phyloP scores from a whole-genome alignment of 2,888 invertebrate species.

The Falcaria lacertinaria region DNA sequence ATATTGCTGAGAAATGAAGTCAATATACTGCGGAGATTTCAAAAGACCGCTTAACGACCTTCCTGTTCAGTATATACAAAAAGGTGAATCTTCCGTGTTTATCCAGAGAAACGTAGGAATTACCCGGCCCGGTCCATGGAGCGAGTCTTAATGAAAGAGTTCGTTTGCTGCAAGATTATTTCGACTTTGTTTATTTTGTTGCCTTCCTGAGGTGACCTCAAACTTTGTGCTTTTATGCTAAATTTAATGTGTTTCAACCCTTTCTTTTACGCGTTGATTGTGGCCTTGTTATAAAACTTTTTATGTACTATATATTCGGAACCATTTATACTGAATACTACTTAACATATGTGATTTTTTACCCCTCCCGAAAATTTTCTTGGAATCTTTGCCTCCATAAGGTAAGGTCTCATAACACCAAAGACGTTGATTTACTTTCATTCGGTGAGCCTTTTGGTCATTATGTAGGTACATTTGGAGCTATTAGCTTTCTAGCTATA shows the following conservation, averaged over 20 bases:
- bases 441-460: too few relatives aligned
- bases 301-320: background rate
- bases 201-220: constrained; percentile 31
- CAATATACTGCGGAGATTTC: background rate
- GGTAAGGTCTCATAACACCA: too few relatives aligned
- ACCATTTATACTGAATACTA: background rate
- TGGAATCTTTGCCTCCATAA: too few relatives aligned
- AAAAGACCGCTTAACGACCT: background rate
- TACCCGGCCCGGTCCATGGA: constrained; percentile 43
- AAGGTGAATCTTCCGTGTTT: constrained; percentile 17
- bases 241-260: constrained; percentile 7
- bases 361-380: too few relatives aligned
- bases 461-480: too few relatives aligned
- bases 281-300: background rate
- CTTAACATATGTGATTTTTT: too few relatives aligned
- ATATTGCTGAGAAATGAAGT: background rate
- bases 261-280: constrained; percentile 11
- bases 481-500: too few relatives aligned
- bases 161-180: constrained; percentile 57
- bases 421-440: too few relatives aligned
- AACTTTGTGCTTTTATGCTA: constrained; percentile 24
- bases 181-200: constrained; percentile 56
- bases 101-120: constrained; percentile 43
- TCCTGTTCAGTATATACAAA: background rate
- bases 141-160: constrained; percentile 64